Evolutionary conservation across 2,113 vertebrate species (phyloP), one percentile per base, ranked within the genome.

Genomic region (Ia io): DNA sequence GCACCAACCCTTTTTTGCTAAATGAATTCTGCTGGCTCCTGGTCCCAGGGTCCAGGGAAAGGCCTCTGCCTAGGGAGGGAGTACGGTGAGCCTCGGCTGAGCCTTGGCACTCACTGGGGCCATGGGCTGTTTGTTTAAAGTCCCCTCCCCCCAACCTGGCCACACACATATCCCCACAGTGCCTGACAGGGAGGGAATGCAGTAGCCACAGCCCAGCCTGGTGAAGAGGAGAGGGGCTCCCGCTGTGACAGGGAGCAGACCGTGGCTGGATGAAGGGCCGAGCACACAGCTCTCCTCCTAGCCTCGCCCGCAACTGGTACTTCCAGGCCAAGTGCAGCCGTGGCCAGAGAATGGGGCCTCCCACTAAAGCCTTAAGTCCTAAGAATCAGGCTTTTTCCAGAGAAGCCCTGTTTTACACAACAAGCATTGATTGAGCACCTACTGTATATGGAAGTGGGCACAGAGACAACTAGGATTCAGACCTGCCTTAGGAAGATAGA

Each of bases 1-100:
- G 42, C 47, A 88, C 76, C 70, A 73, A 63, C 67, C 74, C 70
- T 74, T 90, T 73, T 63, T 70, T 77, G 32, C 47, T 94, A 92
- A 94, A 83, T 82, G 71, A 95, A 83, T 96, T 84, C 93, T 56
- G 82, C 85, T 53, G 85, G 61, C 78, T 93, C 69, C 90, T 78
- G 67, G 94, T 97, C 80, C 88, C 86, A 76, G 1, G n/a, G 93
- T 87, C 94, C 89, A 88, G 71, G 3, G 7, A 93, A 59, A 67
- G 0, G 20, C 53, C 69, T 85, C 14, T 22, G 76, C 53, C 84
- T 53, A 51, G 59, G 59, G 16, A 20, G 42, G 44, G 20, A 17
- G 25, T 30, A 40, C 1, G 3, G 78, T 13, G 59, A 90, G 91
- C 59, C 70, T 96, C 67, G 88, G 92, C 94, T 10, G 59, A 88